phyloP scores from a whole-genome alignment of 2,888 invertebrate species.

The Lasioglossum pauxillum region DNA sequence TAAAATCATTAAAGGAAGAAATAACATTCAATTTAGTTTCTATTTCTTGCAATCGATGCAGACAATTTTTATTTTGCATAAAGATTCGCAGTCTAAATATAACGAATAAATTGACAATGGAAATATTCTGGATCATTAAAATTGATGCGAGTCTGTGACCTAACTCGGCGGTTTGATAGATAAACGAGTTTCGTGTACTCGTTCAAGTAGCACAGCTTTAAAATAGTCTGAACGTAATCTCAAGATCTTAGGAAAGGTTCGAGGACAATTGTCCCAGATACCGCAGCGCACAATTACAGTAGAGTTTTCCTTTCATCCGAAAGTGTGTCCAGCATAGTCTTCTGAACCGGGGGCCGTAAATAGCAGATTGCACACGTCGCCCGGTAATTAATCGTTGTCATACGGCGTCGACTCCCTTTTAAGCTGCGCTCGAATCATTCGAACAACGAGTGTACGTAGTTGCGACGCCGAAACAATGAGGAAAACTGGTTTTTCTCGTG shows the following conservation, averaged over 20 bases:
- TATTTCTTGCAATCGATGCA: too few species aligned
- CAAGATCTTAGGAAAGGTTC: background rate
- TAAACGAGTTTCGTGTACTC: background rate
- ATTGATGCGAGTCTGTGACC: background rate
- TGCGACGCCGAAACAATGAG: slow-evolving; percentile 1
- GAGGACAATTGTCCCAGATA: background rate
- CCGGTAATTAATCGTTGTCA: slow-evolving; percentile 2
- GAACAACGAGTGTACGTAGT: background rate
- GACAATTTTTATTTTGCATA: too few species aligned
- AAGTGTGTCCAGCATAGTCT: background rate
- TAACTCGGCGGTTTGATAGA: background rate
- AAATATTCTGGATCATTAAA: background rate
- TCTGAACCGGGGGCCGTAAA: background rate
- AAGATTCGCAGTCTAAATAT: too few species aligned
- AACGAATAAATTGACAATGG: too few species aligned
- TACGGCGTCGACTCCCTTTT: background rate
- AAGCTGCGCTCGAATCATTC: background rate
- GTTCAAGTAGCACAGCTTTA: background rate
- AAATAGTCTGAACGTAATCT: background rate
- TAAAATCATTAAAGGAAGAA: too few species aligned
- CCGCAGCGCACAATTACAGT: background rate
- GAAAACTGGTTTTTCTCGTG: slow-evolving; percentile 27
- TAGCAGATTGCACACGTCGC: background rate
- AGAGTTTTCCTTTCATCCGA: background rate
- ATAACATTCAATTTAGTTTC: too few species aligned